Evolutionary conservation across 2,888 invertebrate genomes (phyloP).

Genomic region (Drosophila pseudotakahashii): DNA sequence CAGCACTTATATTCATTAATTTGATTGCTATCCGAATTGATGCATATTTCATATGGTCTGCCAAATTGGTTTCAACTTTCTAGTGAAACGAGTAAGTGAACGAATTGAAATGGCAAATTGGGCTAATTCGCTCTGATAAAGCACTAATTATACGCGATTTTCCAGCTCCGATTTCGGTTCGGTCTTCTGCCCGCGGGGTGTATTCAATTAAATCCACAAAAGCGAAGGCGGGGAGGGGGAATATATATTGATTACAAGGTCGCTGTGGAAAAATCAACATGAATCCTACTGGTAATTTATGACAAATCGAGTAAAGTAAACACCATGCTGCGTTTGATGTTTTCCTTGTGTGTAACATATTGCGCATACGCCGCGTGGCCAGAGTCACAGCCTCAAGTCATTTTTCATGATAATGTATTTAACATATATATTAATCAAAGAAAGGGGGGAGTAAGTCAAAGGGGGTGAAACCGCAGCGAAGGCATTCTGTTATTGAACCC

Average conservation of each 20-base stretch:
- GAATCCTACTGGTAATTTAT: conserved; percentile 61
- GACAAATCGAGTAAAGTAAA: conserved; percentile 25
- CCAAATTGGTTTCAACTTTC: conserved; percentile 30
- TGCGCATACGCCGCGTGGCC: conserved; percentile 54
- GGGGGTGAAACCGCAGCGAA: conserved; percentile 29
- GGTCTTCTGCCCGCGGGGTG: conserved; percentile 1
- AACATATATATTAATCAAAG: conserved; percentile 72
- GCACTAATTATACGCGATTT: conserved; percentile 26
- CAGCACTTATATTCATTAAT: conserved; percentile 50
- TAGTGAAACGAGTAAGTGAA: neutral
- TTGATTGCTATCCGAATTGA: conserved; percentile 36
- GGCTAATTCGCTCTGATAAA: conserved; percentile 25
- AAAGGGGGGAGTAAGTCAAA: too few species aligned
- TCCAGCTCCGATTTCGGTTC: neutral
- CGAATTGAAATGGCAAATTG: conserved; percentile 36
- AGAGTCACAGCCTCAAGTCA: conserved; percentile 47
- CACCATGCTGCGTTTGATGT: conserved; percentile 57
- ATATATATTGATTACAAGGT: conserved; percentile 2
- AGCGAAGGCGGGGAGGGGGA: neutral
- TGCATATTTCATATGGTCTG: conserved; percentile 29
- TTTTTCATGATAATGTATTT: conserved; percentile 68
- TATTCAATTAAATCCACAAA: conserved; percentile 25
- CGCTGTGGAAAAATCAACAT: conserved; percentile 63
- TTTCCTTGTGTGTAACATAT: conserved; percentile 50
- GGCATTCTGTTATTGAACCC: conserved; percentile 67